These are phyloP conservation scores for Brachyopa scutellaris DNA, from an alignment of 2,888 invertebrate species.

Conservation along the genomic window DNA sequence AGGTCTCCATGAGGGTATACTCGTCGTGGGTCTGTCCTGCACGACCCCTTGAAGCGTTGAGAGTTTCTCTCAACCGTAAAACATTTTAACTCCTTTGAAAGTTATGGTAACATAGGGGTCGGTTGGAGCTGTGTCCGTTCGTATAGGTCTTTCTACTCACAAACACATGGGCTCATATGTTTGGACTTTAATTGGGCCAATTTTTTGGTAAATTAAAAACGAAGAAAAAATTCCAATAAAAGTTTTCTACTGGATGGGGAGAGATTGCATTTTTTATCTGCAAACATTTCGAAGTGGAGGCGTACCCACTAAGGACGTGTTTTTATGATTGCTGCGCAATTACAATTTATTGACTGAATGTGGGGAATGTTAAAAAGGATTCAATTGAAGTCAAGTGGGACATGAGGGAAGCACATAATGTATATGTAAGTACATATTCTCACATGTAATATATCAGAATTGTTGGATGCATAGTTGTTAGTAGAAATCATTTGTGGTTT, in stretches of 20 bases:
- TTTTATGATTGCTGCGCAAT: constrained; percentile 67
- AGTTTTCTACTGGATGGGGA: neutral
- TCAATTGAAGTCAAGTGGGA: constrained; percentile 41
- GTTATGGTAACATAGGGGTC: constrained; percentile 50
- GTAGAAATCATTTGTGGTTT: too few relatives aligned
- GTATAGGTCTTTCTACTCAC: neutral
- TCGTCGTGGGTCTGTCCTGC: too few relatives aligned
- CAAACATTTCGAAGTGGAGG: neutral
- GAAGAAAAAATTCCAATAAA: constrained; percentile 60
- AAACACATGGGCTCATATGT: constrained; percentile 34
- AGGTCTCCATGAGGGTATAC: neutral
- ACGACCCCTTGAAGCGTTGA: constrained; percentile 49
- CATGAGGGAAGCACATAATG: too few relatives aligned
- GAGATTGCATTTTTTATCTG: constrained; percentile 1
- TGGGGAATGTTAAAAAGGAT: constrained; percentile 59
- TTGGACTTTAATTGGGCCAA: constrained; percentile 69
- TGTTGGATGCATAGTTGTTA: too few relatives aligned
- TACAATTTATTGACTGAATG: constrained; percentile 56
- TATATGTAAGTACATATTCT: too few relatives aligned
- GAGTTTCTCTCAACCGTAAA: constrained; percentile 62
- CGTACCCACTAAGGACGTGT: constrained; percentile 43
- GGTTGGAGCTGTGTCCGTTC: constrained; percentile 25
- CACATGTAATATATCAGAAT: too few relatives aligned
- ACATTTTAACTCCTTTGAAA: constrained; percentile 71
- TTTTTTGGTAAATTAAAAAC: constrained; percentile 72